Conservation (phyloP, 2,113 vertebrate species). For the Prunella fulvescens region DNA sequence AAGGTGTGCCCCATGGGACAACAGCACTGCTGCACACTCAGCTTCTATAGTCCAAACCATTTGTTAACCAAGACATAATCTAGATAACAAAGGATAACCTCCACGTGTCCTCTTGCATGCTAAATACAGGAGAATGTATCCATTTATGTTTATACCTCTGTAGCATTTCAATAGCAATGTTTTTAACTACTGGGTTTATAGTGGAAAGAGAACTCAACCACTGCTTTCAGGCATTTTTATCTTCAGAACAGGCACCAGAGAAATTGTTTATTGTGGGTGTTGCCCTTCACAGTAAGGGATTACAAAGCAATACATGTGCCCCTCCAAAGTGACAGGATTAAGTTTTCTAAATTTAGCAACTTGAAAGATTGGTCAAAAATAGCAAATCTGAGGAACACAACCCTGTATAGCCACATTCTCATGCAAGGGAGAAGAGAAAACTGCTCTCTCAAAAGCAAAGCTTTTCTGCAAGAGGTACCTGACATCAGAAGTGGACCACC, state of each 20-base stretch:
- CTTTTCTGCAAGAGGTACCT: not conserved
- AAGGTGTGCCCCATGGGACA: not conserved
- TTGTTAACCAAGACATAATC: not conserved
- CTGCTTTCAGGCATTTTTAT: not conserved
- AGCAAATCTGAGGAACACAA: not conserved
- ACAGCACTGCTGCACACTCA: not conserved
- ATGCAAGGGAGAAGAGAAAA: not conserved
- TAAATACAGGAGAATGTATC: not conserved
- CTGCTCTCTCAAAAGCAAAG: not conserved
- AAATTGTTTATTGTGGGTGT: not conserved
- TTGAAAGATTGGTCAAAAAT: not conserved
- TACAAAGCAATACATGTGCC: not conserved
- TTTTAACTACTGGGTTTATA: not conserved
- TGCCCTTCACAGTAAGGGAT: not conserved
- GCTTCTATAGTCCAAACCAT: not conserved
- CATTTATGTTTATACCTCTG: not conserved
- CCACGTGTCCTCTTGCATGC: not conserved
- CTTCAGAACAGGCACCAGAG: not conserved
- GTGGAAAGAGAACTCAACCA: not conserved
- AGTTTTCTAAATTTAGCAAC: not conserved
- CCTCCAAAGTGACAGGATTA: not conserved
- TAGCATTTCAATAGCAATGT: not conserved
- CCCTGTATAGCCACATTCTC: rapidly evolving
- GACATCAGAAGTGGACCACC: not conserved
- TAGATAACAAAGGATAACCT: not conserved